Conservation (phyloP, 2,888 invertebrate genomes). For the Philereme transversata region DNA sequence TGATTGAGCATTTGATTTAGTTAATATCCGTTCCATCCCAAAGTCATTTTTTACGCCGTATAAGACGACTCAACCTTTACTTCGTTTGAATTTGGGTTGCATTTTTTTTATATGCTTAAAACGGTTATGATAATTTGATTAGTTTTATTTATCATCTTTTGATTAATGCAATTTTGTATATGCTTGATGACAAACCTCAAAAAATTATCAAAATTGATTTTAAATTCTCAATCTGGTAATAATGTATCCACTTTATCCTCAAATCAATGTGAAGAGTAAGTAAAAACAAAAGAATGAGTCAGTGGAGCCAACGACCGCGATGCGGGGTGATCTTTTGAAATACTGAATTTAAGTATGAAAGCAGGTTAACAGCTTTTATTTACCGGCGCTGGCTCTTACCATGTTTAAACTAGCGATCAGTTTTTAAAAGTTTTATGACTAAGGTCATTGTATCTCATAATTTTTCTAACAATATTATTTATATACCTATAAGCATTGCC, state of each 20-base stretch:
- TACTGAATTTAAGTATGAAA: slow-evolving; percentile 5
- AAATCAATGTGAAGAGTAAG: slow-evolving; percentile 49
- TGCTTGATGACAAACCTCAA: neutral
- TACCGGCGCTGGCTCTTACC: neutral
- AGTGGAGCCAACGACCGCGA: slow-evolving; percentile 73
- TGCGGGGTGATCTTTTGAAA: slow-evolving; percentile 80
- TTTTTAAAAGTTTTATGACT: no score
- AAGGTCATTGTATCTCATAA: no score
- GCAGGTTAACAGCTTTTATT: slow-evolving; percentile 1
- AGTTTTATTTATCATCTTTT: no score
- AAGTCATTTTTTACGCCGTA: slow-evolving; percentile 18
- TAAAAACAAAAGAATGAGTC: slow-evolving; percentile 80
- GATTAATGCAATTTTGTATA: no score
- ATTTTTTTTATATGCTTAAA: neutral
- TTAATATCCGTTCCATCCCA: slow-evolving; percentile 20
- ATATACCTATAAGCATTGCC: no score
- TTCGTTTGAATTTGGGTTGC: slow-evolving; percentile 3
- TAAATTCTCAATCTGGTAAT: slow-evolving; percentile 26
- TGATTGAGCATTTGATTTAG: slow-evolving; percentile 20
- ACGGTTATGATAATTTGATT: no score
- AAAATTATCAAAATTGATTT: neutral
- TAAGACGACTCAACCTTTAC: neutral
- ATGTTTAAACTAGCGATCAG: no score
- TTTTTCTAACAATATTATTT: no score
- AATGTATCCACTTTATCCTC: slow-evolving; percentile 45